Evolutionary conservation across 2,113 vertebrate species (phyloP), one percentile per base, ranked within the genome.

Genomic region (Takifugu flavidus): DNA sequence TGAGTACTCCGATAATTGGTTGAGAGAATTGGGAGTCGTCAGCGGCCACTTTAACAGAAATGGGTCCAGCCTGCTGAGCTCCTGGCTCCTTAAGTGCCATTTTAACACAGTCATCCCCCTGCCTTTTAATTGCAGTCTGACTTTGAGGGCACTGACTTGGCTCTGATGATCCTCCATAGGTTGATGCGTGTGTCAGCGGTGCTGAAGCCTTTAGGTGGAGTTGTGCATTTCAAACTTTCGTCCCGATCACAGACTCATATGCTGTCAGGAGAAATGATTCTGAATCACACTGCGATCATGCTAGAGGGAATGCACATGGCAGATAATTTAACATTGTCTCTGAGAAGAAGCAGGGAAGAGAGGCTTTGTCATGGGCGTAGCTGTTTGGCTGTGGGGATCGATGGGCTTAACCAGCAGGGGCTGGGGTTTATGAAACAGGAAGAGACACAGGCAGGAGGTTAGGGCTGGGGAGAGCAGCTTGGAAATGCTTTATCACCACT

Each of bases 121-220:
- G 59, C 80, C 77, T 84, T 87, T 89, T 86, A 87, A 88, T 87
- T 87, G 85, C 87, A 87, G 80, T 82, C 84, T 70, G 74, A 85
- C 82, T 80, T 83, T 70, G 71, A 86, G 79, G 86, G 72, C 73
- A 68, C 45, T 53, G 54, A 74, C 44, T 15, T 58, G 59, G 70
- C 52, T 62, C 49, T 55, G 46, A 29, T 51, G 56, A 29, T 83
- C 58, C 49, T 70, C 70, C 60, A 63, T 63, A 60, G 69, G 69
- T 45, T 42, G 43, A 68, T 34, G 27, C 46, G 47, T 53, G 56
- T 6, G 15, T 60, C 20, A 20, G 20, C 20, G 20, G 20, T 1
- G 75, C 46, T 26, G 34, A 39, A 10, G 34, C 8, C 2, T 39
- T 39, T 39, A 6, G 8, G 34, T 39, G 11, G 11, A 39, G 8